Percentiles rank a stretch among this genome's conserved stretches.
Evolutionary conservation across 2,888 invertebrate species (phyloP).

Genomic region (Andricus quercusramuli): DNA sequence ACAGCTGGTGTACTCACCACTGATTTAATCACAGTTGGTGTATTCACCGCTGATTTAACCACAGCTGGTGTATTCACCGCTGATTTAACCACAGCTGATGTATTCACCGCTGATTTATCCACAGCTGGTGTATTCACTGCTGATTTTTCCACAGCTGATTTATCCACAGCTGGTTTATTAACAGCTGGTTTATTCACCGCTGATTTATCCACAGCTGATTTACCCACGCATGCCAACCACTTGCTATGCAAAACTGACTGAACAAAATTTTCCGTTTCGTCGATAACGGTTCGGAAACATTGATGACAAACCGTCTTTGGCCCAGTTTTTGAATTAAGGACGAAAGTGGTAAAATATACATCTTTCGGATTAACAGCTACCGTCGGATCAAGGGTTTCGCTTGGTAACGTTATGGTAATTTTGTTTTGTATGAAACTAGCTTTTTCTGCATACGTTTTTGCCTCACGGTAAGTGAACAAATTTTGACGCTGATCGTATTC

Average conservation of each 20-base stretch:
- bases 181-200: neutral
- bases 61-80: neutral
- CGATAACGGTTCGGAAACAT: neutral
- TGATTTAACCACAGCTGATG: neutral
- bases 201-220: neutral
- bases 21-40: neutral
- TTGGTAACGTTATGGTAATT: conserved; percentile 30
- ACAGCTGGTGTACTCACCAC: too few species aligned
- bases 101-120: neutral
- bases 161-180: neutral
- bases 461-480: conserved; percentile 42
- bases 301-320: neutral
- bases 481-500: conserved; percentile 37
- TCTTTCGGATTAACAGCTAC: conserved; percentile 2
- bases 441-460: neutral
- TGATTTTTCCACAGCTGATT: neutral
- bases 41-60: neutral
- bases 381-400: neutral
- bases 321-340: neutral
- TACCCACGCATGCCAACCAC: neutral
- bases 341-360: conserved; percentile 18
- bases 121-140: neutral
- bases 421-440: neutral
- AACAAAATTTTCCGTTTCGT: neutral
- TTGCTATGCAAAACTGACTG: neutral